Base-by-base conservation (phyloP, 2,888 invertebrate genomes). In the Dugesia japonica region DNA sequence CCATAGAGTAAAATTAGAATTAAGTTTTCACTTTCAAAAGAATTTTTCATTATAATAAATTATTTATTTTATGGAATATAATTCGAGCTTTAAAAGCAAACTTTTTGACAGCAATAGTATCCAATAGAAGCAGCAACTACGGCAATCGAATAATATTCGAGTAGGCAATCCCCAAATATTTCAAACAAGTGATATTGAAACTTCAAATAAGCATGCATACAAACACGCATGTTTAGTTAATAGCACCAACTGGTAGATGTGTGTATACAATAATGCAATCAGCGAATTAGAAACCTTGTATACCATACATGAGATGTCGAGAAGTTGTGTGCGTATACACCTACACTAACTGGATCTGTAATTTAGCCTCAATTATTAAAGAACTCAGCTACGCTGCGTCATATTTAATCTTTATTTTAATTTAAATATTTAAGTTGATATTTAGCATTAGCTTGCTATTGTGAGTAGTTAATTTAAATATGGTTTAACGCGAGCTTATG, bases 271-370 rank as follows among this genome's bases (percentile, higher is more conserved):
- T 56, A 56, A 56, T 56, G 56, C 56, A 56, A 23, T 56, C 56
- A 56, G 56, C 56, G 56, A 56, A 56, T 56, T n/a, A 56, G 31
- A 56, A 56, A 56, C 56, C n/a, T 56, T 56, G 56, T n/a, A n/a
- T n/a, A n/a, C n/a, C 56, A 56, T 20, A 23, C 56, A 56, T 56
- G 56, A 56, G 56, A 56, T 56, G 56, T 56, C 56, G 23, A 56
- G 20, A 4, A 56, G 56, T 23, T 13, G 56, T 56, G 56, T 56
- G 56, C n/a, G 23, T 23, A 56, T 56, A 20, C 56, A 56, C 56
- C 56, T 56, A 56, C 56, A 56, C 56, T 9, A 4, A 56, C 4
- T 56, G 56, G 31, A 13, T 56, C 56, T 20, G 20, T 56, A n/a
- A 56, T 13, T 23, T 7, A 56, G 56, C 56, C 56, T 56, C 17